Evolutionary conservation across 2,113 vertebrate genomes (phyloP).

Genomic region (Crotalus viridis): DNA sequence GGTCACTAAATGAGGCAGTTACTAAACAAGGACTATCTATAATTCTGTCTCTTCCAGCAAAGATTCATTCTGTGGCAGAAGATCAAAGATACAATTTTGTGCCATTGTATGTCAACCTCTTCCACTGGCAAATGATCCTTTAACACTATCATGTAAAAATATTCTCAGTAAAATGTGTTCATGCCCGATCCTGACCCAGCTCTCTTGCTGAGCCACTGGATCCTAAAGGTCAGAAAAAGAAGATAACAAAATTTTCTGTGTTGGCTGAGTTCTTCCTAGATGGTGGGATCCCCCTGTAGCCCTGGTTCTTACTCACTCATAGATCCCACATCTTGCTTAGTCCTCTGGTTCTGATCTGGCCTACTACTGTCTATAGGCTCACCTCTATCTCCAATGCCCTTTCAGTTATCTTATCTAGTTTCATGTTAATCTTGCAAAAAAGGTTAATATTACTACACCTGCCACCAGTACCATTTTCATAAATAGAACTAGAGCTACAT

Average conservation of each 20-base stretch:
- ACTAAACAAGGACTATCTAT: neutral
- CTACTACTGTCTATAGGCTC: neutral
- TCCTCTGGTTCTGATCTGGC: neutral
- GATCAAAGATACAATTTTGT: neutral
- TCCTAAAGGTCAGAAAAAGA: neutral
- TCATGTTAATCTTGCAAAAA: neutral
- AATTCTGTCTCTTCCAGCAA: neutral
- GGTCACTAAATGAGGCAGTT: neutral
- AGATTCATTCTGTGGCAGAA: neutral
- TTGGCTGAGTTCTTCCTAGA: neutral
- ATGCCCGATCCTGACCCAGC: neutral
- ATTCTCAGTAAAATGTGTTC: neutral
- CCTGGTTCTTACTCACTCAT: neutral
- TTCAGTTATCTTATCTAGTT: neutral
- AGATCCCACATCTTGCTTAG: neutral
- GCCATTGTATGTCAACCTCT: neutral
- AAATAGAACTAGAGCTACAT: too few species aligned
- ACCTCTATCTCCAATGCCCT: neutral
- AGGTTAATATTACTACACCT: neutral
- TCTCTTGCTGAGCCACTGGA: neutral
- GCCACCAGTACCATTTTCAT: too few species aligned
- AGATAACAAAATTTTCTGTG: neutral
- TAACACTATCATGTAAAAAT: neutral
- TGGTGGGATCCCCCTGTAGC: neutral
- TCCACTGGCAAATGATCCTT: neutral